Base-by-base conservation (phyloP, 2,797 vertebrate species). In the Phrynocephalus vlangalii region DNA sequence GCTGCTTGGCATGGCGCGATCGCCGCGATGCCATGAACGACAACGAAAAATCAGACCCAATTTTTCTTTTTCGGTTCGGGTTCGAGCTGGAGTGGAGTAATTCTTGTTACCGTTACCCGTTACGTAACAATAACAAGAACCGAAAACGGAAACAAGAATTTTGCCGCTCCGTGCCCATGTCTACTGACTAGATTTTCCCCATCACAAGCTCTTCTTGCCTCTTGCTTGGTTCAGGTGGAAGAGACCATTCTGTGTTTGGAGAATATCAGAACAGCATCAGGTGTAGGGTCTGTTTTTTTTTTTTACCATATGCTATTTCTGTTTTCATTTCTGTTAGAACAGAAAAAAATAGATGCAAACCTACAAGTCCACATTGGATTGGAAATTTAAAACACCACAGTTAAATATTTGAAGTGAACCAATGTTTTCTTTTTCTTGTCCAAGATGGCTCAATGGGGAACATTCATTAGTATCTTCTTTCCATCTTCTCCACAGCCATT, bases 121-220 rank as follows among this genome's bases (percentile, higher is more conserved):
- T 33, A 33, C 33, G 33, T 33, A 33, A 33, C 33, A 33, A 33
- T 33, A 33, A 33, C 33, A 33, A 33, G 33, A 33, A 33, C 33
- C 33, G 33, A 33, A 33, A 33, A 33, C 33, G 33, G 33, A 33
- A 33, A 33, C 33, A 33, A 33, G 33, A 33, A 33, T 33, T 33
- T 33, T 33, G 33, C 33, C 33, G 33, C 33, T 33, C 33, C 33
- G 33, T 33, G 33, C 33, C 33, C 33, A 33, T 33, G 33, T 33
- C 33, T 33, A 33, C 89, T 82, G 26, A 87, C 86, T 90, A 71
- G 89, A 82, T 88, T 89, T 92, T 16, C 89, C 91, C 91, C 81
- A 78, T 90, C 88, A 83, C 38, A 16, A 30, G 66, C 1, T 63
- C 78, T 50, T 76, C 60, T 76, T 75, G 56, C 38, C 60, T 81